Base-by-base conservation (phyloP, 37 sponge, comb jelly and placozoan species). In the Mnemiopsis leidyi region DNA sequence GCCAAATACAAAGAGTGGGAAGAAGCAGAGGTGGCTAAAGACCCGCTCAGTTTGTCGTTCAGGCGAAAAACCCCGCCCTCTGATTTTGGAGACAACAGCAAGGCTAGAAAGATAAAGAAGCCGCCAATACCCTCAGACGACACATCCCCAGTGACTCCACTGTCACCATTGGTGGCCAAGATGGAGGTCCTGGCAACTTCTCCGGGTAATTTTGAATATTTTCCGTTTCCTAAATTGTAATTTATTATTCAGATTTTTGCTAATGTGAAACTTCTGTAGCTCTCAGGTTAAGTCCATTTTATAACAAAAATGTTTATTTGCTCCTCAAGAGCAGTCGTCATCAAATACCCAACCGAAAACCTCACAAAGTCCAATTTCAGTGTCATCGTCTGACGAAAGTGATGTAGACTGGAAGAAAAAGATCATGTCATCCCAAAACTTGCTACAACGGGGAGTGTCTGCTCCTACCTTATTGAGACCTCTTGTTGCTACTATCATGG, bases 401-500 rank as follows among this genome's bases (percentile, higher is more conserved):
- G 82, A 79, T 23, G 75, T 18, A 7, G 82, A 79, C 21, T 79
- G 82, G 82, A 79, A 35, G 36, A 29, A 23, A 29, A 79, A 79
- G 37, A 35, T 79, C 37, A 79, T 79, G 82, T 79, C 82, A 2
- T 36, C 37, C 21, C 23, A 33, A 23, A 32, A 79, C 82, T 3
- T 79, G 23, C 34, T 79, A 33, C 82, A 79, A 79, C 20, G 30
- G 2, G 36, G 36, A 16, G 5, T 29, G 30, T 69, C 73, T n/a
- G 73, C 73, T 25, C 28, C 29, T 3, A 5, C 13, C 5, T 13
- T 48, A 5, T 13, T 48, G 9, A n/a, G 30, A 71, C 82, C 82
- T 32, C 37, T 36, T 23, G 82, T 79, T 36, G 23, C 82, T 35
- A 79, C 82, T 36, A 79, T 79, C 21, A 36, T 79, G 29, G 82